Evolutionary conservation across 2,888 invertebrate genomes (phyloP).

Genomic region (Nomada flava): DNA sequence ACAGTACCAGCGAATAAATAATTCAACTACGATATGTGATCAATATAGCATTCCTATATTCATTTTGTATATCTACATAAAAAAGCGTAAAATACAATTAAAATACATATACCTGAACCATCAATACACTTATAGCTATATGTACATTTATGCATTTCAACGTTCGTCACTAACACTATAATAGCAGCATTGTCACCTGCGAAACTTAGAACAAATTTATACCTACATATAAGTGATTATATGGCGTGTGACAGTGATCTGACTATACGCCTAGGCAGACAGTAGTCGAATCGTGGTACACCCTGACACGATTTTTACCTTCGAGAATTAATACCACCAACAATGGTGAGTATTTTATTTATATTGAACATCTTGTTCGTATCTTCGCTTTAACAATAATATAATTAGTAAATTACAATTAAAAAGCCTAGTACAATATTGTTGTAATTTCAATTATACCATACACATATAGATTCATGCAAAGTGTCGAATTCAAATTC

Average conservation of each 20-base stretch:
- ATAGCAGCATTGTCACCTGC: slow-evolving; percentile 43
- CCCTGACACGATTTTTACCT: slow-evolving; percentile 49
- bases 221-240: slow-evolving; percentile 60
- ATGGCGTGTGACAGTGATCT: slow-evolving; percentile 68
- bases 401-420: neutral
- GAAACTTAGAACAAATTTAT: slow-evolving; percentile 58
- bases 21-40: neutral
- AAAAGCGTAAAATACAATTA: neutral
- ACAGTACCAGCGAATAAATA: neutral
- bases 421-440: neutral
- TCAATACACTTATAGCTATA: neutral
- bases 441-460: slow-evolving; percentile 4
- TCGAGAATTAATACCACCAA: slow-evolving; percentile 17
- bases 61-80: neutral
- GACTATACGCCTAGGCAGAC: slow-evolving; percentile 61
- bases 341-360: slow-evolving; percentile 67
- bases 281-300: slow-evolving; percentile 67
- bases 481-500: too few relatives aligned
- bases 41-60: neutral
- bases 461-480: neutral
- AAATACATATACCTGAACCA: neutral
- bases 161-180: slow-evolving; percentile 51
- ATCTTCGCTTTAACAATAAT: neutral
- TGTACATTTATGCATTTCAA: neutral
- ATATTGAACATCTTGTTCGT: neutral